phyloP scores from a whole-genome alignment of 2,113 vertebrate genomes.

The Microtus richardsoni region DNA sequence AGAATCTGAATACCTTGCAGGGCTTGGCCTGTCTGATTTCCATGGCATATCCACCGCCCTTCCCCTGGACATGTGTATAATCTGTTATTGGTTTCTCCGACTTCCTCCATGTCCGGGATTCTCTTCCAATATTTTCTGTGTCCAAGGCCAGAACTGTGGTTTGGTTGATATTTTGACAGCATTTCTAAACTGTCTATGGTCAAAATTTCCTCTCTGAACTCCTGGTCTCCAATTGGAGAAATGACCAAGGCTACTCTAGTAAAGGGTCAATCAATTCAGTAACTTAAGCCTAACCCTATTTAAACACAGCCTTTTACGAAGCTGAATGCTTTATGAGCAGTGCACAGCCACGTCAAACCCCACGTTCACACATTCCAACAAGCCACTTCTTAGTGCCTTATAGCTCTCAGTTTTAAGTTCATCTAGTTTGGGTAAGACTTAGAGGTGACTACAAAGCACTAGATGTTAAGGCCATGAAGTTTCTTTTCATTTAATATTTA shows the following conservation, averaged over 20 bases:
- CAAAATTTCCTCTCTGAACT: not conserved
- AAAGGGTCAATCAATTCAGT: not conserved
- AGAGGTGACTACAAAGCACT: rapidly evolving
- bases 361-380: not conserved
- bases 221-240: too few species aligned
- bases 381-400: not conserved
- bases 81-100: rapidly evolving
- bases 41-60: rapidly evolving
- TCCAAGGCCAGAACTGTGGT: too few species aligned
- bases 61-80: rapidly evolving
- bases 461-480: rapidly evolving
- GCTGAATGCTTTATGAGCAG: too few species aligned
- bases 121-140: not conserved
- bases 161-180: not conserved
- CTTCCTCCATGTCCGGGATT: rapidly evolving
- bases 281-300: not conserved
- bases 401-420: rapidly evolving
- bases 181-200: rapidly evolving
- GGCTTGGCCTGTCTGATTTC: too few species aligned
- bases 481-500: too few species aligned
- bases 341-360: not conserved
- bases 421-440: not conserved
- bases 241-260: too few species aligned
- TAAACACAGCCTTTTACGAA: not conserved
- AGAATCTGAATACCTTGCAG: rapidly evolving